Percentiles rank a stretch among this genome's conserved stretches.
phyloP scores from a whole-genome alignment of 2,888 invertebrate species.

The Trissolcus japonicus region DNA sequence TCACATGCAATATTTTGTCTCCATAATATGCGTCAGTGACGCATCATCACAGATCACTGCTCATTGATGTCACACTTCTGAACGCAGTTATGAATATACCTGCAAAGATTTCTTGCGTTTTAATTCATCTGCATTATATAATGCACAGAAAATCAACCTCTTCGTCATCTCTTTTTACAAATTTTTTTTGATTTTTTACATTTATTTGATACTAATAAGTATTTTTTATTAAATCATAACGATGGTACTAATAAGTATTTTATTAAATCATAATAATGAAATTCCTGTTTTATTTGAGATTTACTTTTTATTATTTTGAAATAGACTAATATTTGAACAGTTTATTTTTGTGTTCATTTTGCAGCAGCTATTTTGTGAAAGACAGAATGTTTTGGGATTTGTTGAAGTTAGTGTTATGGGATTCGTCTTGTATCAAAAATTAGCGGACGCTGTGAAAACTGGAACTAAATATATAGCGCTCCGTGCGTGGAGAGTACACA shows the following conservation, averaged over 20 bases:
- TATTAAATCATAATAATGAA: no score
- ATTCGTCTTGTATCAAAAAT: constrained; percentile 42
- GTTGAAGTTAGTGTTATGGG: constrained; percentile 36
- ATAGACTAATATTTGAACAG: no score
- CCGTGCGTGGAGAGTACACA: constrained; percentile 42
- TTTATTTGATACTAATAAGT: no score
- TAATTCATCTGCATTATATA: not conserved
- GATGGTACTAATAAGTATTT: no score
- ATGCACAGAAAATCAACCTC: no score
- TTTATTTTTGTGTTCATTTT: not conserved
- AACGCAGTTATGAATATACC: no score
- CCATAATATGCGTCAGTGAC: constrained; percentile 19
- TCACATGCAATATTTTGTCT: constrained; percentile 25
- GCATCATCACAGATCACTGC: constrained; percentile 13
- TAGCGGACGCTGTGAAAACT: constrained; percentile 46
- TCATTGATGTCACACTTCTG: constrained; percentile 12
- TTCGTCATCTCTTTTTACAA: no score
- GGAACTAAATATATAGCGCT: constrained; percentile 44
- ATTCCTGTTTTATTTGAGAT: no score
- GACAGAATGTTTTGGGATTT: constrained; percentile 39
- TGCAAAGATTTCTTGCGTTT: no score
- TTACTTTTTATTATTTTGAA: no score
- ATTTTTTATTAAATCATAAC: no score
- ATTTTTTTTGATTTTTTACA: no score
- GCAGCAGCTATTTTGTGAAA: constrained; percentile 14